Base-by-base conservation (phyloP, 2,113 vertebrate species). In the Promerops cafer region DNA sequence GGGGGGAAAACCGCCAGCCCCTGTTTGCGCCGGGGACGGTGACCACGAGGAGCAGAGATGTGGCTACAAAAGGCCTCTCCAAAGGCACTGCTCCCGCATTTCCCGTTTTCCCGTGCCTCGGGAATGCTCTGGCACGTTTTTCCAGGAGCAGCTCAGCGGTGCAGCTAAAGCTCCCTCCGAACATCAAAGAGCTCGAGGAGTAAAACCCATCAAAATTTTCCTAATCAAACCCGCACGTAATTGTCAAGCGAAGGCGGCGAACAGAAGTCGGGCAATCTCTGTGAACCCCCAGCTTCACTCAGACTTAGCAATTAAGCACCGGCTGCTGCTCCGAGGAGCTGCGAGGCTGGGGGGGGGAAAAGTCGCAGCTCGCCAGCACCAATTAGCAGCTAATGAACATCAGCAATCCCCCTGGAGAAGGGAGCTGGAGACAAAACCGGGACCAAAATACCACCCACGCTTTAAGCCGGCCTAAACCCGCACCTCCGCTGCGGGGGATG, bases 361-460 rank as follows among this genome's bases (percentile, higher is more conserved):
- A 92, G 88, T 83, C 95, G 96, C 86, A 90, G 90, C 96, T 90
- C 90, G 2, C 76, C 92, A 93, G 92, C 64, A 83, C 92, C 95
- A 97, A 96, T 95, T 96, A 96, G 92, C 64, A 39, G 72, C 89
- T 96, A 97, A 97, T 95, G 96, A 97, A 96, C 94, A 95, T 96
- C 91, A 90, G 94, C 94, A 74, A 92, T 90, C 68, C 79, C 85
- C 71, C 59, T 0, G 59, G 86, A 90, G 88, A 92, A 42, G 42
- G 86, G 79, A 94, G 63, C 45, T 10, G 14, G 59, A 92, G 92
- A 94, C 76, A 74, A 88, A 90, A 33, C 39, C 28, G 45, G 59
- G 30, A 57, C 94, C 69, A 52, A 85, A 87, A 92, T 18, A 33
- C 90, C 90, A 95, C 85, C 95, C 92, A 50, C 18, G 3, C 59